Base-by-base conservation (phyloP, 2,113 vertebrate species). In the Peromyscus leucopus region DNA sequence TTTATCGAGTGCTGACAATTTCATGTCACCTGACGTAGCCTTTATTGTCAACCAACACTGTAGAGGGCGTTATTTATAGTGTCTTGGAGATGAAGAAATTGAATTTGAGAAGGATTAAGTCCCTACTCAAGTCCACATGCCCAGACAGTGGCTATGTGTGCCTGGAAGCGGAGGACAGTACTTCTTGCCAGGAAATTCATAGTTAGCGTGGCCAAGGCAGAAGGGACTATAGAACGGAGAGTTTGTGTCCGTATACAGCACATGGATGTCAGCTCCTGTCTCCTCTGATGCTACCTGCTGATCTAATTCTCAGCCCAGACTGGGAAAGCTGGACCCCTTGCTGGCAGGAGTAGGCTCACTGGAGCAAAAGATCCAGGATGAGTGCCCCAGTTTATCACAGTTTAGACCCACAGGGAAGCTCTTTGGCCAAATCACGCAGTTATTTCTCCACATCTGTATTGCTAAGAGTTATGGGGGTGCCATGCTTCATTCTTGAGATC, bases 21-120 rank as follows among this genome's bases (percentile, higher is more conserved):
- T 94, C 31, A 74, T 67, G 26, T 91, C 63, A 82, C 80, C 57
- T 84, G 74, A 87, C 69, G 91, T 72, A 59, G 93, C 78, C 85
- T 90, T 95, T 51, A 36, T 65, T n/a, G 36, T 51, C 82, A 28
- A 24, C 86, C 95, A 80, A 22, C 57, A 79, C 67, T 80, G 33
- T 46, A 55, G 28, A 87, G 36, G 80, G 31, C 65, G 51, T 28
- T 80, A 71, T 93, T 90, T 91, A 71, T 19, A 84, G 91, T 51
- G n/a, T 85, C n/a, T 86, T 46, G 57, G 65, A 84, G 59, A 46
- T 71, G 78, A 89, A 93, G 84, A 90, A 63, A 85, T 36, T 55
- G 63, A 78, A 88, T 80, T n/a, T 88, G 80, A 88, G 71, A 93
- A 76, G 36, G 55, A 82, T 48, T 21, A 51, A 76, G 71, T 75